These are phyloP conservation scores for Upupa epops DNA, from an alignment of 2,113 vertebrate genomes.

Conservation along the genomic window DNA sequence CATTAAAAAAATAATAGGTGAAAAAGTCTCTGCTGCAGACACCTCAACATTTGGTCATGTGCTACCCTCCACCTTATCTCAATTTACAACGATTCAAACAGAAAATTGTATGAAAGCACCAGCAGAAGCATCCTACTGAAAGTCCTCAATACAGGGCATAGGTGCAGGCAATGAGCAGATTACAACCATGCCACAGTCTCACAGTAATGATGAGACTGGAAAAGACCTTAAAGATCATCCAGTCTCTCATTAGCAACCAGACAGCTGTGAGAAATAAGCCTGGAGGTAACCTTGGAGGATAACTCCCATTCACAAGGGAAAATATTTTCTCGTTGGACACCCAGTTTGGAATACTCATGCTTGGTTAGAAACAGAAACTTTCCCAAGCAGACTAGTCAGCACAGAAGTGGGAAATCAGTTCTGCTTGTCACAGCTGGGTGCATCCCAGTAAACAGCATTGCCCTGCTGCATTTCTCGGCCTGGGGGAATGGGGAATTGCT, in stretches of 20 bases:
- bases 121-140: not conserved
- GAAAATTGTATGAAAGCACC: not conserved
- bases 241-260: not conserved
- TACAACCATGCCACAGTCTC: too few species aligned
- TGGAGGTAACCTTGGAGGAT: not conserved
- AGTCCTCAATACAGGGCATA: not conserved
- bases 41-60: not conserved
- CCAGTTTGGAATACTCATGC: not conserved
- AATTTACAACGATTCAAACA: not conserved
- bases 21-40: not conserved
- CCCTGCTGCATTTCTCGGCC: not conserved
- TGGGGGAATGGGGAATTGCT: too few species aligned
- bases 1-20: not conserved
- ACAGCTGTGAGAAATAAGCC: not conserved
- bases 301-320: not conserved
- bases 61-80: not conserved
- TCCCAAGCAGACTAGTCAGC: not conserved
- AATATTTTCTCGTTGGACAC: not conserved
- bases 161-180: not conserved
- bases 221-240: too few species aligned
- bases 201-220: too few species aligned
- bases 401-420: not conserved
- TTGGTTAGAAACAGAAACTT: not conserved
- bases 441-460: not conserved
- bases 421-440: not conserved